A percentile compares a stretch with the other conserved stretches of the same genome.
These are phyloP conservation scores for Felis catus DNA, from an alignment of 2,113 vertebrate species.

Conservation along the genomic window F.catus_Fca126_mat1.0 CM031413.1:149732501-149733000, in stretches of 20 bases:
- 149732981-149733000: rapidly evolving
- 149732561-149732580: background rate
- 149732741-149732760: conserved; percentile 11
- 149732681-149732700: conserved; percentile 40
- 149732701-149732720: conserved; percentile 20
- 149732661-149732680: background rate
- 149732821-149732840: conserved; percentile 33
- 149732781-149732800: conserved; percentile 41
- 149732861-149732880: background rate
- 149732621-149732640: background rate
- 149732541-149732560: background rate
- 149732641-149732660: background rate
- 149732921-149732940: conserved; percentile 38
- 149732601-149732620: background rate
- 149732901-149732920: background rate
- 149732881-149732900: background rate
- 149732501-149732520: background rate
- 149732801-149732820: background rate
- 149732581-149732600: background rate
- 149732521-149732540: background rate
- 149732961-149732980: background rate
- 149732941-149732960: background rate
- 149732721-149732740: conserved; percentile 20
- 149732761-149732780: background rate
- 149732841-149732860: background rate